A percentile compares a stretch with the other conserved stretches of the same genome.
Conservation (phyloP, 2,888 invertebrate species). For the Pterostichus madidus region DNA sequence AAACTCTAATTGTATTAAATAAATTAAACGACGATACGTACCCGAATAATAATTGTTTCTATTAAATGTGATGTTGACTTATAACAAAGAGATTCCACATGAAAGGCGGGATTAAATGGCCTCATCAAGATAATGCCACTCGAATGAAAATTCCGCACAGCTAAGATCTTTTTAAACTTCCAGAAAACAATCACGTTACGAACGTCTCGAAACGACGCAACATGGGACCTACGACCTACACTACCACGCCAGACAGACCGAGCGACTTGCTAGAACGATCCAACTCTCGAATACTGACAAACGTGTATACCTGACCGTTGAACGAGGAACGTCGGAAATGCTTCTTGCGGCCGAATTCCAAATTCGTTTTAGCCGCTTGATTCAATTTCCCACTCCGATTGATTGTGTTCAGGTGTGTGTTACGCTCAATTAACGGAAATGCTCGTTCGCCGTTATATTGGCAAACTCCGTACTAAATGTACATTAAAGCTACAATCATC, state of each 20-base stretch:
- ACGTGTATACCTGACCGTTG: slow-evolving; percentile 7
- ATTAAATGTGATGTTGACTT: slow-evolving; percentile 66
- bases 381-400: slow-evolving; percentile 36
- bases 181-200: slow-evolving; percentile 45
- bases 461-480: not conserved
- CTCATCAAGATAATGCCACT: slow-evolving; percentile 33
- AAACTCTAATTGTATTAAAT: slow-evolving; percentile 66
- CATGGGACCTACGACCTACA: not conserved
- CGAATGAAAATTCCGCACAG: slow-evolving; percentile 38
- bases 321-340: slow-evolving; percentile 3
- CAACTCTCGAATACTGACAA: not conserved
- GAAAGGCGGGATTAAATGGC: slow-evolving; percentile 52
- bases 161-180: slow-evolving; percentile 35
- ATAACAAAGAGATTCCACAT: slow-evolving; percentile 61
- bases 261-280: not conserved
- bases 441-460: slow-evolving; percentile 7
- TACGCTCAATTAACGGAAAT: slow-evolving; percentile 54
- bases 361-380: slow-evolving; percentile 44
- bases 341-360: slow-evolving; percentile 40
- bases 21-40: slow-evolving; percentile 65
- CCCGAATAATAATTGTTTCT: slow-evolving; percentile 66
- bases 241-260: not conserved
- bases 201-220: not conserved
- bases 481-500: slow-evolving; percentile 19
- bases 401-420: slow-evolving; percentile 54